Base-by-base conservation (phyloP, 2,888 invertebrate species). In the Philereme transversata region DNA sequence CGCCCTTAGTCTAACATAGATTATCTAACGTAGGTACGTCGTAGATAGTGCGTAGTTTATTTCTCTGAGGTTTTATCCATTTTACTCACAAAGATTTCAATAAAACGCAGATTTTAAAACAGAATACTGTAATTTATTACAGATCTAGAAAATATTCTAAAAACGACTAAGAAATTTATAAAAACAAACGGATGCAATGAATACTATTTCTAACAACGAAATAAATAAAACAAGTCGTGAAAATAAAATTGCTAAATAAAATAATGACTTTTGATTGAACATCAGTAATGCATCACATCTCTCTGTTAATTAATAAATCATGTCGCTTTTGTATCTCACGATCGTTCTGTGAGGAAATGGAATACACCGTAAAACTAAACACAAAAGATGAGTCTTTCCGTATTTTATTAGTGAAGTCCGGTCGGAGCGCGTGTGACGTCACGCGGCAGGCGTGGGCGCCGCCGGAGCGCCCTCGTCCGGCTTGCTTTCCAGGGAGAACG, bases 401-500 rank as follows among this genome's bases (percentile, higher is more conserved):
- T 57, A 57, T 38, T 49, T 41, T 57, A 50, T 48, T 10, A 36
- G 35, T 46, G 38, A 57, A 43, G 10, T 47, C 10, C 11, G 55
- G 36, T 50, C 22, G 43, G 43, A 40, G 46, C 34, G 56, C 22
- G 22, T 22, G 22, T 33, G 64, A 50, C 57, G 71, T 86, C 81
- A 87, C 69, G 83, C 74, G 71, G 83, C 70, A n/a, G 90, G 76
- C 41, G 87, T 67, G 61, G 90, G 90, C 46, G 90, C 83, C n/a
- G 73, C 78, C 3, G 91, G 87, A 2, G 79, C 79, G 59, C 75
- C 82, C 64, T 93, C 93, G 73, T 97, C 97, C 9, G 96, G 95
- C 88, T 98, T 98, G 78, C 98, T 98, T 89, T 99, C 99, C 65
- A 99, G 91, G 0, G 98, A 98, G 87, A 99, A 99, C 0, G 99